A percentile compares a stretch with the other conserved stretches of the same genome.
These are phyloP conservation scores for Drosophila sordidapex DNA, from an alignment of 2,888 invertebrate genomes.

Conservation along the genomic window DNA sequence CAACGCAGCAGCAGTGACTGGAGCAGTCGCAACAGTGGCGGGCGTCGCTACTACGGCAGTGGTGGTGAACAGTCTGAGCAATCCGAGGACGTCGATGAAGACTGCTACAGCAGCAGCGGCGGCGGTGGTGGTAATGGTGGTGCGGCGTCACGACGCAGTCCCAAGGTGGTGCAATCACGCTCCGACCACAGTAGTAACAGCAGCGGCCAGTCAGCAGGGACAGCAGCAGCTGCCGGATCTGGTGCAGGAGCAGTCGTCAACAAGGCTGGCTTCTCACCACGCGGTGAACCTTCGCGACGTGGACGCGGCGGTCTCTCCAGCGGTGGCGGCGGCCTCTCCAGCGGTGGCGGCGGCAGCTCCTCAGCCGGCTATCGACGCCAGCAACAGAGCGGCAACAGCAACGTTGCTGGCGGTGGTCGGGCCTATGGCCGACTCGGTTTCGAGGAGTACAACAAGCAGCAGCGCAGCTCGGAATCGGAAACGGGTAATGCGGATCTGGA, in stretches of 20 bases:
- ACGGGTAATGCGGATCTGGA: conserved; percentile 85
- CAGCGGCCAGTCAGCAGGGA: conserved; percentile 31
- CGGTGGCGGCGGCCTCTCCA: conserved; percentile 86
- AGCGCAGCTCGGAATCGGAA: conserved; percentile 82
- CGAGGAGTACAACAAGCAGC: conserved; percentile 78
- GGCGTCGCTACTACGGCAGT: conserved; percentile 76
- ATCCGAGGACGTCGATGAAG: conserved; percentile 91
- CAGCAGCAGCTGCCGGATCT: conserved; percentile 56
- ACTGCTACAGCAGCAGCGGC: conserved; percentile 84
- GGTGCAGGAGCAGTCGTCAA: conserved; percentile 44
- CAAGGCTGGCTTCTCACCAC: conserved; percentile 92
- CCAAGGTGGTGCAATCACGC: conserved; percentile 69
- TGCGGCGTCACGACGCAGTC: conserved; percentile 86
- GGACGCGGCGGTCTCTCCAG: conserved; percentile 88
- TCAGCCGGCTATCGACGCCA: conserved; percentile 82
- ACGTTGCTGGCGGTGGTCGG: conserved; percentile 47
- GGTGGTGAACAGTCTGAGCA: conserved; percentile 87
- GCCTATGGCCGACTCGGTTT: conserved; percentile 75
- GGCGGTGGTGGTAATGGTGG: conserved; percentile 84
- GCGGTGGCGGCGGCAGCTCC: conserved; percentile 82
- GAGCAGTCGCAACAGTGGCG: conserved; percentile 82
- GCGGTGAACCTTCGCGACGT: conserved; percentile 95
- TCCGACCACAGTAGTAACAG: conserved; percentile 31
- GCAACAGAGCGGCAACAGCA: conserved; percentile 71
- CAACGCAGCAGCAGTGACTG: conserved; percentile 83